Evolutionary conservation across 1,140 invertebrate species (phyloP).

Genomic region (Melipona quadrifasciata): DNA sequence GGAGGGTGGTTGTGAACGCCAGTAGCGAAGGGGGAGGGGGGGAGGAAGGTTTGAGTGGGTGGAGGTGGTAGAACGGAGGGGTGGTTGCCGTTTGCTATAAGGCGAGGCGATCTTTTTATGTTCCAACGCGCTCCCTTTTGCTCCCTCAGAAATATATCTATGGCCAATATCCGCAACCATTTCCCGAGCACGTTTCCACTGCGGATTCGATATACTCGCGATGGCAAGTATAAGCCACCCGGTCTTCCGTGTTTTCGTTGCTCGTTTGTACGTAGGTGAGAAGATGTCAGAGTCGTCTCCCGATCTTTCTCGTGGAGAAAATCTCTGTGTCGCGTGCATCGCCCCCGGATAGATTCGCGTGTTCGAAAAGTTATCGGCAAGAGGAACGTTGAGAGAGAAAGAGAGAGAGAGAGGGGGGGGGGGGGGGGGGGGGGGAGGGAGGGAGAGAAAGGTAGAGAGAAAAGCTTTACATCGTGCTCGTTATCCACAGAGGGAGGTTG

Average conservation of each 20-base stretch:
- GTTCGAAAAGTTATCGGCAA: conserved; percentile 41
- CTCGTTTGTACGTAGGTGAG: neutral
- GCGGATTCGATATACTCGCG: conserved; percentile 72
- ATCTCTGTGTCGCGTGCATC: neutral
- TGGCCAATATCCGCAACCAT: conserved; percentile 77
- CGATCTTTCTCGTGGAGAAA: neutral
- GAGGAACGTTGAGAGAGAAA: conserved; percentile 4
- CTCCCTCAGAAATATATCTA: conserved; percentile 73
- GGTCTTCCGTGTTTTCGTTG: neutral
- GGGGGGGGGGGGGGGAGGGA: too few species aligned
- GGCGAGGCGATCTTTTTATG: conserved; percentile 80
- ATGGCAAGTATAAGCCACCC: conserved; percentile 38
- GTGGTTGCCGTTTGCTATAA: conserved; percentile 69
- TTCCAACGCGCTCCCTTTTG: conserved; percentile 78
- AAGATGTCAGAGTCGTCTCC: neutral
- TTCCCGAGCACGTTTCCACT: conserved; percentile 74
- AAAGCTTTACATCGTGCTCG: conserved; percentile 49
- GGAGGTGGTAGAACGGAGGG: conserved; percentile 36
- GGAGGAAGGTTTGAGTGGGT: conserved; percentile 1
- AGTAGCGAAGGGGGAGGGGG: conserved; percentile 13
- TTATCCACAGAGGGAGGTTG: conserved; percentile 56
- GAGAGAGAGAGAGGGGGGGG: neutral
- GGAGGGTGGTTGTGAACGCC: conserved; percentile 64
- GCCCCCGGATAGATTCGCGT: neutral
- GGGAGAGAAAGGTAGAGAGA: neutral